phyloP scores from a whole-genome alignment of 2,797 vertebrate genomes.

The Tympanoctomys barrerae region DNA sequence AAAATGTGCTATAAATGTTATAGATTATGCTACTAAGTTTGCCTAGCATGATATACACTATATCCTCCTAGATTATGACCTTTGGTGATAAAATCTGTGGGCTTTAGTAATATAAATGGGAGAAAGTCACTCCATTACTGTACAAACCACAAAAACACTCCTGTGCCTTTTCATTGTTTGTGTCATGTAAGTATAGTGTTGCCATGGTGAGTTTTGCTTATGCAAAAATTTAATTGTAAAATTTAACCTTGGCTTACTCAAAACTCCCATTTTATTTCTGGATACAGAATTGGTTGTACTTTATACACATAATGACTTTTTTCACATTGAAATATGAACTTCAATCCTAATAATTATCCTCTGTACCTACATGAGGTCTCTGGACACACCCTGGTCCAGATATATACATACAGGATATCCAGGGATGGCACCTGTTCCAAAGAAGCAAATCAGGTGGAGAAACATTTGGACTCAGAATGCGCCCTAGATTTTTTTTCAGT shows the following conservation, averaged over 20 bases:
- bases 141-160: neutral
- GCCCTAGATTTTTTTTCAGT: neutral
- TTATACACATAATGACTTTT: neutral
- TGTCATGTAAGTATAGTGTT: neutral
- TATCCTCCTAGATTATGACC: neutral
- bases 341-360: constrained; percentile 88
- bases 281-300: neutral
- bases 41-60: neutral
- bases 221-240: neutral
- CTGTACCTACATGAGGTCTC: constrained; percentile 79
- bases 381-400: constrained; percentile 66
- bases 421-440: constrained; percentile 50
- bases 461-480: neutral
- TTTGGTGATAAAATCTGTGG: neutral
- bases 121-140: neutral
- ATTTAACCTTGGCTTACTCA: neutral
- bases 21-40: neutral
- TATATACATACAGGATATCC: constrained; percentile 71
- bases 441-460: constrained; percentile 24
- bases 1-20: neutral
- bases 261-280: constrained; percentile 4
- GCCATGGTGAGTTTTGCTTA: neutral
- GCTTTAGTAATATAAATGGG: neutral
- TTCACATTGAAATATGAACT: constrained; percentile 87
- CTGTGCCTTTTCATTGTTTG: neutral